Percentiles rank a stretch among this genome's conserved stretches.
phyloP scores from a whole-genome alignment of 2,113 vertebrate genomes.

The Ahaetulla prasina region DNA sequence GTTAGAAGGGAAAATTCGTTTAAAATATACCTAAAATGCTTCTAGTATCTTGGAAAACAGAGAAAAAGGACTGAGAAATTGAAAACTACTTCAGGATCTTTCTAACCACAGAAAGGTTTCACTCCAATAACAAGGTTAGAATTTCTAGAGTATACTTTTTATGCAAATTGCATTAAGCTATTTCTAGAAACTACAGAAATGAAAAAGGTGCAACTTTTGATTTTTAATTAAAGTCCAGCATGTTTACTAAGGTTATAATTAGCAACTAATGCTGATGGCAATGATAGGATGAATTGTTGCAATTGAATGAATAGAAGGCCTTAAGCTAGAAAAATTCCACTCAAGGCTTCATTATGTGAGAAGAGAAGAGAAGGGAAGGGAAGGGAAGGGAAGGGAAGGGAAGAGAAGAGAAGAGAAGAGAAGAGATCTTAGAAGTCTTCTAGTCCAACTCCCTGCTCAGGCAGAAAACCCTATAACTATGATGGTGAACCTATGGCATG shows the following conservation, averaged over 20 bases:
- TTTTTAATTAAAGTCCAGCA: not conserved
- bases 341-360: not conserved
- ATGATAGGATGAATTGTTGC: not conserved
- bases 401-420: fast-evolving
- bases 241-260: not conserved
- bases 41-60: not conserved
- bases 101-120: not conserved
- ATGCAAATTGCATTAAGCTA: not conserved
- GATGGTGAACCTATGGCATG: no score
- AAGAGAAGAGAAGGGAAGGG: no score
- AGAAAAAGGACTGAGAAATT: not conserved
- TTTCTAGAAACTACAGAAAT: not conserved
- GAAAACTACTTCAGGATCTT: not conserved
- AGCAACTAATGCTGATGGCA: not conserved
- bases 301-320: not conserved
- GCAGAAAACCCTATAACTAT: no score
- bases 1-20: not conserved
- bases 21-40: not conserved
- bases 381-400: no score
- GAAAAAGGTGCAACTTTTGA: not conserved
- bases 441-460: no score
- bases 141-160: not conserved
- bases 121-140: not conserved
- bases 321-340: not conserved
- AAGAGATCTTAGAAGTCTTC: no score